Percentiles rank a stretch among this genome's conserved stretches.
These are phyloP conservation scores for Chionomys nivalis DNA, from an alignment of 2,113 vertebrate species.

Conservation along the genomic window DNA sequence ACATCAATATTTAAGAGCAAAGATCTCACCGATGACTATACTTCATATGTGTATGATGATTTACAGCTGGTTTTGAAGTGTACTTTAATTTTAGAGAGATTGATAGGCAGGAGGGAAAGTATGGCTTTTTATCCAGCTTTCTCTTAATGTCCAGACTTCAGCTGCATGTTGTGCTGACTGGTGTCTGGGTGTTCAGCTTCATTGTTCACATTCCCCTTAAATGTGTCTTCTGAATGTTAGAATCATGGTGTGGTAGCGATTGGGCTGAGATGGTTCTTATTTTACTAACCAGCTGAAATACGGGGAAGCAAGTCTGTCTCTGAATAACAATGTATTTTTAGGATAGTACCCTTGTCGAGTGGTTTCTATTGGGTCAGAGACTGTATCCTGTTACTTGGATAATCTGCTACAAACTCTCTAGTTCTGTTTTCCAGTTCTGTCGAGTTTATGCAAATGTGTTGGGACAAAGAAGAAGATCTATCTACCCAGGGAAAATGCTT, in stretches of 20 bases:
- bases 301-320: neutral
- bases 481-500: neutral
- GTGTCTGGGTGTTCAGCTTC: neutral
- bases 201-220: neutral
- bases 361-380: conserved; percentile 1
- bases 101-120: neutral
- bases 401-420: neutral
- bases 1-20: conserved; percentile 53
- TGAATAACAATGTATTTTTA: conserved; percentile 1
- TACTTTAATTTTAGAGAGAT: conserved; percentile 55
- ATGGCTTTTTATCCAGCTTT: neutral
- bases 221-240: neutral
- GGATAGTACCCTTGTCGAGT: neutral
- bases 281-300: conserved; percentile 21
- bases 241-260: neutral
- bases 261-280: neutral
- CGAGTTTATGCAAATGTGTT: neutral
- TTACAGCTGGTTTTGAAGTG: conserved; percentile 50
- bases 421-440: neutral
- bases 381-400: neutral
- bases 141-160: conserved; percentile 15
- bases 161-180: neutral
- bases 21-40: neutral
- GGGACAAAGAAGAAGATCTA: neutral
- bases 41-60: conserved; percentile 30